phyloP scores from a whole-genome alignment of 2,113 vertebrate species.

The Eidolon helvum region DNA sequence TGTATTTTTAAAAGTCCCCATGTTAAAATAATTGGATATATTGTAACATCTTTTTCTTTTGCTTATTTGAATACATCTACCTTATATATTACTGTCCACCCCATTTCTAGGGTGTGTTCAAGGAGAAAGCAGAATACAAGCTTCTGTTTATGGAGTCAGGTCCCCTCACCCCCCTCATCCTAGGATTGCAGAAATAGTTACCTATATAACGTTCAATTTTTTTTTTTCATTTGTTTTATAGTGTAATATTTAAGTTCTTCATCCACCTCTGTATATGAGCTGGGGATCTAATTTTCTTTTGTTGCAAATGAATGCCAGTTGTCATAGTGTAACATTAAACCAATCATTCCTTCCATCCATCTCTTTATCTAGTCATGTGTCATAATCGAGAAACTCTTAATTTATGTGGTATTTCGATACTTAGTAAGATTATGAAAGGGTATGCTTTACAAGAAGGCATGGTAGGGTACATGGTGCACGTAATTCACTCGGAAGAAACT shows the following conservation, averaged over 20 bases:
- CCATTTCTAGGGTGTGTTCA: neutral
- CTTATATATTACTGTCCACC: neutral
- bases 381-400: neutral
- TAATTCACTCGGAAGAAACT: neutral
- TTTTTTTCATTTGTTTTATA: neutral
- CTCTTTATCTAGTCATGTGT: neutral
- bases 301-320: neutral
- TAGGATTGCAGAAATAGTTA: neutral
- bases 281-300: neutral
- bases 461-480: neutral
- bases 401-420: neutral
- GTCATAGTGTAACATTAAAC: neutral
- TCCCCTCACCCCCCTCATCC: neutral
- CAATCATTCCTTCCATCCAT: neutral
- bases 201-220: neutral
- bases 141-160: neutral
- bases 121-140: neutral
- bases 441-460: neutral
- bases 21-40: neutral
- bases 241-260: neutral
- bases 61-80: neutral
- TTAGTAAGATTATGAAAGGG: neutral
- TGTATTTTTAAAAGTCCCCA: neutral
- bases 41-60: neutral
- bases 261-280: neutral